A percentile compares a stretch with the other conserved stretches of the same genome.
Evolutionary conservation across 2,113 vertebrate species (phyloP).

Genomic region (Sterna hirundo): DNA sequence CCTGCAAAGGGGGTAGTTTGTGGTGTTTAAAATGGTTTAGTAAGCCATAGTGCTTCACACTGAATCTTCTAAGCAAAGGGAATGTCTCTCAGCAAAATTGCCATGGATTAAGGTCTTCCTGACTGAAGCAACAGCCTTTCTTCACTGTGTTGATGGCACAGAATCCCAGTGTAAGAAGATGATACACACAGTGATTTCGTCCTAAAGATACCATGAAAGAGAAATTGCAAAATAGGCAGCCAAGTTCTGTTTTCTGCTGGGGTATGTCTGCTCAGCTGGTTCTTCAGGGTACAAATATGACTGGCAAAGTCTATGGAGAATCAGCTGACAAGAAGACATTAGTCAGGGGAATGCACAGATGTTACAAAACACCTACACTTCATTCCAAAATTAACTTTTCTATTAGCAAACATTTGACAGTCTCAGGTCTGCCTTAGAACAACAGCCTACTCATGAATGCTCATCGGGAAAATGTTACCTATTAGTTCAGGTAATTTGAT

Average conservation of each 20-base stretch:
- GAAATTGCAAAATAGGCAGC: neutral
- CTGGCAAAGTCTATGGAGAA: neutral
- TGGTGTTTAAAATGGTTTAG: neutral
- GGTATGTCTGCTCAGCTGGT: neutral
- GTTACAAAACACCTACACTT: conserved; percentile 44
- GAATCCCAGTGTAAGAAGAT: neutral
- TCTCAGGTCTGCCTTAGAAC: conserved; percentile 32
- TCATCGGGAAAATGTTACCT: neutral
- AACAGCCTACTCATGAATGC: conserved; percentile 13
- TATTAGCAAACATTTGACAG: conserved; percentile 35
- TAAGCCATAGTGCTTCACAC: neutral
- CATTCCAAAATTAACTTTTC: conserved; percentile 49
- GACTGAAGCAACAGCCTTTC: neutral
- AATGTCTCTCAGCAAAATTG: neutral
- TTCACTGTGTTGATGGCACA: neutral
- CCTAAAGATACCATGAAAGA: neutral
- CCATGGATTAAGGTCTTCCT: neutral
- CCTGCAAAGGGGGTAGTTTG: neutral
- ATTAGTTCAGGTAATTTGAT: conserved; percentile 15
- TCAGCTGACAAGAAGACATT: conserved; percentile 40
- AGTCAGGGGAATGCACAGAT: conserved; percentile 38
- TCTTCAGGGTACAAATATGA: neutral
- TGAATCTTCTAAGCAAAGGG: neutral
- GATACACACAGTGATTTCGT: neutral
- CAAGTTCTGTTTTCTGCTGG: neutral